phyloP scores from a whole-genome alignment of 2,797 vertebrate species.

The Adrianichthys oophorus region DNA sequence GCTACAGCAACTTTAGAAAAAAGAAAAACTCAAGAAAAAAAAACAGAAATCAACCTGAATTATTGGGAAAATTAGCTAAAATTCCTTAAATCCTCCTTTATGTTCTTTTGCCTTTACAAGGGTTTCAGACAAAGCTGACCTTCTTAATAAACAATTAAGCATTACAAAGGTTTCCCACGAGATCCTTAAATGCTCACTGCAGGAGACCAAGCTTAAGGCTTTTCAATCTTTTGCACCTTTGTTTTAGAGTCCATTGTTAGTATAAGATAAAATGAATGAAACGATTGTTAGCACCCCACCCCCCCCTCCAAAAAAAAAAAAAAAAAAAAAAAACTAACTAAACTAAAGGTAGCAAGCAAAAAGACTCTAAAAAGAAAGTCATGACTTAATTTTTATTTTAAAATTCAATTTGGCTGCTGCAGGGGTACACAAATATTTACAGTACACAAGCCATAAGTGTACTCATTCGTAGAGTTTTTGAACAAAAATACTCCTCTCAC shows the following conservation, averaged over 20 bases:
- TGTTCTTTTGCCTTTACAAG: slow-evolving; percentile 42
- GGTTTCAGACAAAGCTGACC: slow-evolving; percentile 51
- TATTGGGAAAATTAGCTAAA: slow-evolving; percentile 19
- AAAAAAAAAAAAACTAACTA: not conserved
- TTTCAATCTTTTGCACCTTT: slow-evolving; percentile 30
- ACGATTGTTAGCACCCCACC: slow-evolving; percentile 24
- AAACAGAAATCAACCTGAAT: not conserved
- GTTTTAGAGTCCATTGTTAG: slow-evolving; percentile 35
- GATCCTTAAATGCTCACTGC: slow-evolving; percentile 49
- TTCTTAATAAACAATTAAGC: slow-evolving; percentile 42
- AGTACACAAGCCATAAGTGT: no score
- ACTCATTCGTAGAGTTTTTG: no score
- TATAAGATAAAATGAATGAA: slow-evolving; percentile 28
- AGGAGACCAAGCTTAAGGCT: slow-evolving; percentile 22
- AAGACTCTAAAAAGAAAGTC: no score
- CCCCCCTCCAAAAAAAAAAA: not conserved
- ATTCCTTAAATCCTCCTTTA: slow-evolving; percentile 35
- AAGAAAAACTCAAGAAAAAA: slow-evolving; percentile 15
- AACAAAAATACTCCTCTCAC: no score
- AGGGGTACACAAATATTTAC: no score
- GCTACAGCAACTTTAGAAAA: slow-evolving; percentile 6
- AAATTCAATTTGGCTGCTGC: no score
- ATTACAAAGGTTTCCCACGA: slow-evolving; percentile 58
- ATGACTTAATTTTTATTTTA: no score
- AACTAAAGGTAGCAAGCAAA: not conserved